Evolutionary conservation across 2,797 vertebrate genomes (phyloP), one percentile per base, ranked within the genome.

Genomic region (Argentina silus): DNA sequence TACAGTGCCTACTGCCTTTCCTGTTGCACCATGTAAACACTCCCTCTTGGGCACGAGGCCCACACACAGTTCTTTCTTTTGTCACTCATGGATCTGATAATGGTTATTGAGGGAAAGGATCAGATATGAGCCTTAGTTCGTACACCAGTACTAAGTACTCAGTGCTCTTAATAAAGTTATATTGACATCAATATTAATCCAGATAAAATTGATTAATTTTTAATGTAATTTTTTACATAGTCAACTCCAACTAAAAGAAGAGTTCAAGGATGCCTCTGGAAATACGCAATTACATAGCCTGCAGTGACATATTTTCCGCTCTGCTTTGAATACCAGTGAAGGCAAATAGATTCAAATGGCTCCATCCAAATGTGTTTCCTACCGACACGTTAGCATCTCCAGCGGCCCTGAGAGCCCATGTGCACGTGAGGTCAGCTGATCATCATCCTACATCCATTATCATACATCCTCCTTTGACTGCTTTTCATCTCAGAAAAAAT

Each of bases 341-440:
- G 72, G 81, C 75, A 88, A 88, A 89, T 80, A 19, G 51, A 88
- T 83, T 83, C 70, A 89, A 88, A 91, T 81, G 60, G 17, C 15
- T 71, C 57, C 14, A 71, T 70, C 12, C 10, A 67, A 78, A 77
- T 78, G 17, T 1, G 6, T 68, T 67, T 62, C 1, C 1, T 67
- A 65, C 72, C 70, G 55, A 64, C 71, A 79, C 48, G 69, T 67
- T 55, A 60, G 47, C 71, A 60, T 27, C 23, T 45, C 69, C 77
- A 78, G 66, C 51, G 73, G 78, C 44, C 21, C 66, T 12, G 23
- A 12, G 43, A 50, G 5, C n/a, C 5, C 61, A 36, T 10, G 19
- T n/a, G 44, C 10, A 50, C 56, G 17, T 56, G 0, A 61, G 14
- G 27, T 4, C 21, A 14, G 59, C 14, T 42, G 14, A n/a, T 42